Percentiles rank a stretch among this genome's conserved stretches.
Conservation (phyloP, 2,797 vertebrate species). For the Pelobates cultripes region DNA sequence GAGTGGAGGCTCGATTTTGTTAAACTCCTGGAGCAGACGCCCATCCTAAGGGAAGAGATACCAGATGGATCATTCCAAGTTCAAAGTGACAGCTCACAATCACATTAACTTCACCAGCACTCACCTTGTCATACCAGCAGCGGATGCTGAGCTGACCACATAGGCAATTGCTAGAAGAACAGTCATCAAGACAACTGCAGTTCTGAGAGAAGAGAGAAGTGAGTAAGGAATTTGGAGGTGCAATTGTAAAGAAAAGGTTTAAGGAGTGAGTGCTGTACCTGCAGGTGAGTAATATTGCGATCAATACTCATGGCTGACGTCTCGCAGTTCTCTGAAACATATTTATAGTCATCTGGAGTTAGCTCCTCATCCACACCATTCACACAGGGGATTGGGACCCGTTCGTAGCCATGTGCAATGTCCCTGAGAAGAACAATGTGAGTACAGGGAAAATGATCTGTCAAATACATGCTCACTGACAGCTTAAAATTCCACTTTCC, state of each 20-base stretch:
- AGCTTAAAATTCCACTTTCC: background rate
- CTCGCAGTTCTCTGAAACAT: constrained; percentile 93
- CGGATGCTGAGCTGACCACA: constrained; percentile 95
- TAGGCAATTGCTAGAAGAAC: constrained; percentile 91
- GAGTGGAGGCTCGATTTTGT: constrained; percentile 90
- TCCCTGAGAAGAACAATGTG: constrained; percentile 70
- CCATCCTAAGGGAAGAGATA: constrained; percentile 76
- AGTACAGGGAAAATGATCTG: background rate
- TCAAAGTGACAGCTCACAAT: background rate
- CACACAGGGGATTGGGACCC: constrained; percentile 90
- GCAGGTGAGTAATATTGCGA: constrained; percentile 91
- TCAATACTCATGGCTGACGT: constrained; percentile 96
- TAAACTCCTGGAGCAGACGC: constrained; percentile 90
- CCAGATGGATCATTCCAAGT: background rate
- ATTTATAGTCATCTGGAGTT: constrained; percentile 90
- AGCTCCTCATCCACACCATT: constrained; percentile 89
- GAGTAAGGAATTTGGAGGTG: background rate
- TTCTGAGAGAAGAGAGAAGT: constrained; percentile 69
- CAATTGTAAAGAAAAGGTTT: background rate
- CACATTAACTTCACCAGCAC: background rate
- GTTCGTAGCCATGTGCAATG: constrained; percentile 90
- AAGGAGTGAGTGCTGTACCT: constrained; percentile 66
- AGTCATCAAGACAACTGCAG: constrained; percentile 88
- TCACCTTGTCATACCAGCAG: constrained; percentile 96
- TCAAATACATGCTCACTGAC: background rate